These are phyloP conservation scores for Anoplolepis gracilipes DNA, from an alignment of 1,140 invertebrate species.

Conservation along the genomic window DNA sequence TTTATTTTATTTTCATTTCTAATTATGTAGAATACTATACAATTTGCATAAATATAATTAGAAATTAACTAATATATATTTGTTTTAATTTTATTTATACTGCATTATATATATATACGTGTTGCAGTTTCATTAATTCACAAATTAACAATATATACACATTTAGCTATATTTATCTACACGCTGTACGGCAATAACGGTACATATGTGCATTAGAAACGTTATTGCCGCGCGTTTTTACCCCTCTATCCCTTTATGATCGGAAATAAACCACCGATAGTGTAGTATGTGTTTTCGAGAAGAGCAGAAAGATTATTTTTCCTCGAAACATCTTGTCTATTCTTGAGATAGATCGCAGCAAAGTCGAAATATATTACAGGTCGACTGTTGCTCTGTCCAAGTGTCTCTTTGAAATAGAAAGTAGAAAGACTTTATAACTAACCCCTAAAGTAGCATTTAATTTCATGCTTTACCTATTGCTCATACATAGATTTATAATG, in stretches of 20 bases:
- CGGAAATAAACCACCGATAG: neutral
- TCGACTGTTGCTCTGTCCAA: slow-evolving; percentile 67
- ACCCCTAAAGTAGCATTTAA: neutral
- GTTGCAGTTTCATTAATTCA: neutral
- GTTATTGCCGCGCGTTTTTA: slow-evolving; percentile 54
- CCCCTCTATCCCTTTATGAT: neutral
- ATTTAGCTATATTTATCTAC: neutral
- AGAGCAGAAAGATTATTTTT: neutral
- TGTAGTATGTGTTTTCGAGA: slow-evolving; percentile 4
- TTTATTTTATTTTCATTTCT: neutral
- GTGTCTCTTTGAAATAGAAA: neutral
- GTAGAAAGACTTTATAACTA: neutral
- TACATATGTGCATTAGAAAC: slow-evolving; percentile 61
- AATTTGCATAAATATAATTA: neutral
- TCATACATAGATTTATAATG: neutral
- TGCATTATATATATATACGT: neutral
- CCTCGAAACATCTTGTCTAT: slow-evolving; percentile 19
- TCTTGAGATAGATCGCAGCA: slow-evolving; percentile 31
- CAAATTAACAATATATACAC: neutral
- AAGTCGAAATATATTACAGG: slow-evolving; percentile 67
- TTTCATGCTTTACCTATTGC: slow-evolving; percentile 16
- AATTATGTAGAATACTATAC: too few relatives aligned
- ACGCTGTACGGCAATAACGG: slow-evolving; percentile 50
- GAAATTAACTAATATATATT: neutral
- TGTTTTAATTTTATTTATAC: neutral